These are phyloP conservation scores for Gryllus bimaculatus DNA, from an alignment of 1,140 invertebrate species.

Conservation along the genomic window DNA sequence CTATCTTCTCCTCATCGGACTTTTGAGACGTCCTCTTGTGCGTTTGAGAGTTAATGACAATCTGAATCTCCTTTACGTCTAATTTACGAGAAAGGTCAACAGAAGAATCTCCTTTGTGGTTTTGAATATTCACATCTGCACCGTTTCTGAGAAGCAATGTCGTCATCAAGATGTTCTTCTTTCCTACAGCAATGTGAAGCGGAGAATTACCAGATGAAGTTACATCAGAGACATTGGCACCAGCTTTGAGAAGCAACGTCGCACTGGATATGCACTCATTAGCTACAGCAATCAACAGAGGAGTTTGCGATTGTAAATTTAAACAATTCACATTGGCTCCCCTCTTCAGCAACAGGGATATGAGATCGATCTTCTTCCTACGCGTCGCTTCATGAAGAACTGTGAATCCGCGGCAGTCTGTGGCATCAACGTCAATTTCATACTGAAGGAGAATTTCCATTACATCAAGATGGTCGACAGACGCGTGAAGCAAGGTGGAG, in stretches of 20 bases:
- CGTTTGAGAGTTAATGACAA: too few relatives aligned
- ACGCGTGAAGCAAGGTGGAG: background rate
- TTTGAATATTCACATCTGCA: background rate
- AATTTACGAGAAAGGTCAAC: background rate
- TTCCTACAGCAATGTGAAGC: background rate
- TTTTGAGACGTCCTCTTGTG: too few relatives aligned
- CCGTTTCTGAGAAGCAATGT: background rate
- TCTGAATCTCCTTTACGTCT: background rate
- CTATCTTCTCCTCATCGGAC: too few relatives aligned
- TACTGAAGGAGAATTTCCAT: background rate
- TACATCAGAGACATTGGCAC: background rate
- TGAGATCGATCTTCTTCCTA: background rate
- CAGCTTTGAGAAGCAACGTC: background rate
- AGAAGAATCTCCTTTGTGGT: background rate
- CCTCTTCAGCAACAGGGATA: background rate
- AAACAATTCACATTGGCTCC: background rate
- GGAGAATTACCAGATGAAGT: background rate
- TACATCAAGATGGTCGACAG: background rate
- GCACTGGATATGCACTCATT: background rate
- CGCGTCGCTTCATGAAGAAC: background rate
- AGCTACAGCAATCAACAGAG: background rate
- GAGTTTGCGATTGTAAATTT: background rate
- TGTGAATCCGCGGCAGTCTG: background rate
- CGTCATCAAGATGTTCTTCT: background rate
- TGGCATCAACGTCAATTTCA: background rate